Evolutionary conservation across 2,797 vertebrate genomes (phyloP).

Genomic region (Forpus xanthops): DNA sequence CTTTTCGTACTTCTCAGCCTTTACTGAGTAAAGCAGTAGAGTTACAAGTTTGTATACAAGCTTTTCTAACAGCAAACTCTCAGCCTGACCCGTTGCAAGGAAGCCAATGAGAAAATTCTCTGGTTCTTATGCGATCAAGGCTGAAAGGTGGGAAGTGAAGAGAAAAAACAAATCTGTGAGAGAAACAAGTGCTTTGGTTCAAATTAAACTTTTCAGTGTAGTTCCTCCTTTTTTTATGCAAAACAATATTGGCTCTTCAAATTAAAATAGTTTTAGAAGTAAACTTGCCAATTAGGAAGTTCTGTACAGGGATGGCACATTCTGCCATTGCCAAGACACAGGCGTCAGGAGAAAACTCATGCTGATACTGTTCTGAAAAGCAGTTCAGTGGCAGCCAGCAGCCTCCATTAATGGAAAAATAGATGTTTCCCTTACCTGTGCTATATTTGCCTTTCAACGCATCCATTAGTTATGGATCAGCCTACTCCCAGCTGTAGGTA

Average conservation of each 20-base stretch:
- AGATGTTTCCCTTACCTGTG: background rate
- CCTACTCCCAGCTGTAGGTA: background rate
- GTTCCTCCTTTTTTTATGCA: background rate
- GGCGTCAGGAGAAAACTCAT: background rate
- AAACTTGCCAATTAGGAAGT: background rate
- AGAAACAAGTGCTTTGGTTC: background rate
- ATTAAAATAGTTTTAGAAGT: background rate
- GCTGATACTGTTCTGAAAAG: background rate
- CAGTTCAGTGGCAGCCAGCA: background rate
- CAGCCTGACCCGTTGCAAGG: background rate
- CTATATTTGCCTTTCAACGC: background rate
- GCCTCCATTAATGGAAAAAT: background rate
- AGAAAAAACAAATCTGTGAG: no score
- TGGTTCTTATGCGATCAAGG: background rate
- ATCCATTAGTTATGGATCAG: background rate
- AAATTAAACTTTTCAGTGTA: background rate
- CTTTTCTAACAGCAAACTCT: background rate
- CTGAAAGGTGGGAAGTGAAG: background rate
- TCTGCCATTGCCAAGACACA: background rate
- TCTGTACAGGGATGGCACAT: background rate
- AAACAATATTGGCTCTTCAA: background rate
- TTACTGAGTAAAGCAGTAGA: background rate
- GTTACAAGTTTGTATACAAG: background rate
- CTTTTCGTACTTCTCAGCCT: background rate
- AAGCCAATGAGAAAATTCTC: background rate